Percentiles rank a stretch among this genome's conserved stretches.
Evolutionary conservation across 2,888 invertebrate genomes (phyloP).

Genomic region (Therioaphis trifolii): DNA sequence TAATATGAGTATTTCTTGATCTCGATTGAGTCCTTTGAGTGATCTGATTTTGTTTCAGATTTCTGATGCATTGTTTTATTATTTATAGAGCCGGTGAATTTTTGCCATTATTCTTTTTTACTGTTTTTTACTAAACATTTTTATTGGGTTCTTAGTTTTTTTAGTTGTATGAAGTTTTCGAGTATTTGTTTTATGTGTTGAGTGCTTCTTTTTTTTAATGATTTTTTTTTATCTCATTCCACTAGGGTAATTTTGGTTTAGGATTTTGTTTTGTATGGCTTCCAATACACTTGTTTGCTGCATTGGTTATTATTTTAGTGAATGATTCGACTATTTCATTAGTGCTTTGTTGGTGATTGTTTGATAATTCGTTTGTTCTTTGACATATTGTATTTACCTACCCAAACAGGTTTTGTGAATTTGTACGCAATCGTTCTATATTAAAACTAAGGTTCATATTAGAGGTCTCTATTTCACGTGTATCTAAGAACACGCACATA

Average conservation of each 20-base stretch:
- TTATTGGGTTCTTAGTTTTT: background rate
- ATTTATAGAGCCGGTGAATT: background rate
- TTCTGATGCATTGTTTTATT: background rate
- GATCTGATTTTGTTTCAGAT: background rate
- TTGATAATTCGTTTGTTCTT: no score
- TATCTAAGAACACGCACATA: no score
- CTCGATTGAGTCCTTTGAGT: background rate
- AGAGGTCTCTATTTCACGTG: no score
- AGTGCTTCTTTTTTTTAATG: constrained; percentile 1
- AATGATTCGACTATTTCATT: background rate
- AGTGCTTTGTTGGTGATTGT: background rate
- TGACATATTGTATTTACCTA: no score
- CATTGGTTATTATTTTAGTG: background rate
- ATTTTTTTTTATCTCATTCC: constrained; percentile 12
- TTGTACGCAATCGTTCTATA: no score
- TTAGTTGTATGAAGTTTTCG: background rate
- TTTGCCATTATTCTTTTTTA: background rate
- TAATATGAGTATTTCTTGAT: background rate
- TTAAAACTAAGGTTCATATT: no score
- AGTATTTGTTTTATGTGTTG: background rate
- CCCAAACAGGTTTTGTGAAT: no score
- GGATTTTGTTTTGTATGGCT: background rate
- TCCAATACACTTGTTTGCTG: background rate
- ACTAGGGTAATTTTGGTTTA: constrained; percentile 6
- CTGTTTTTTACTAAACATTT: background rate